phyloP scores from a whole-genome alignment of 2,113 vertebrate genomes.

The Tychaedon coryphoeus region DNA sequence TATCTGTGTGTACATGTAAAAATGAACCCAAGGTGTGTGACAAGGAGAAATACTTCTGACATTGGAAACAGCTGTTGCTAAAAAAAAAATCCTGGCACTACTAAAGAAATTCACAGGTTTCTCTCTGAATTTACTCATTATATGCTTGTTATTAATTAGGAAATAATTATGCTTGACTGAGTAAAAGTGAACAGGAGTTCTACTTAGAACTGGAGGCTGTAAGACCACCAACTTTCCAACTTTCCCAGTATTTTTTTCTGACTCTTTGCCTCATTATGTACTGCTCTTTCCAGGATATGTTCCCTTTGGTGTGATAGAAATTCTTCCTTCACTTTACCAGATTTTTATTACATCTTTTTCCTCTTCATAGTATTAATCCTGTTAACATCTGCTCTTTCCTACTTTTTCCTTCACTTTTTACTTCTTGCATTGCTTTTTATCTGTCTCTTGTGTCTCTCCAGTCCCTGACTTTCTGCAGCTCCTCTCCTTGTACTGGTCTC shows the following conservation, averaged over 20 bases:
- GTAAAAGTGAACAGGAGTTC: background rate
- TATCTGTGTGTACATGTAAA: fast-evolving
- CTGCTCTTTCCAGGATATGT: background rate
- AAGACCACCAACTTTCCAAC: background rate
- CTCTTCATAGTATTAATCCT: background rate
- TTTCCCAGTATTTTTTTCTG: background rate
- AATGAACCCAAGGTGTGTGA: background rate
- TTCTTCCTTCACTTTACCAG: background rate
- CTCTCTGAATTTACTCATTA: background rate
- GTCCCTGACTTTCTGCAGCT: background rate
- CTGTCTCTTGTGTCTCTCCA: background rate
- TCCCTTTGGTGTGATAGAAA: background rate
- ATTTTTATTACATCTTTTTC: background rate
- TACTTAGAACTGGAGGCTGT: background rate
- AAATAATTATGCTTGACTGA: background rate
- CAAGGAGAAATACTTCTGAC: background rate
- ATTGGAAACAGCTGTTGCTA: background rate
- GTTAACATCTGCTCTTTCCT: background rate
- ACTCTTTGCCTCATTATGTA: fast-evolving
- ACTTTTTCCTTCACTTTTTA: background rate
- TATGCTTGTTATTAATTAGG: background rate
- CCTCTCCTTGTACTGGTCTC: background rate
- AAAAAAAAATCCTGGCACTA: background rate
- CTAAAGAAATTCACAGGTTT: background rate
- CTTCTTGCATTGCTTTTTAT: background rate